These are phyloP conservation scores for Lophura nycthemera DNA, from an alignment of 2,113 vertebrate species.

Conservation along the genomic window DNA sequence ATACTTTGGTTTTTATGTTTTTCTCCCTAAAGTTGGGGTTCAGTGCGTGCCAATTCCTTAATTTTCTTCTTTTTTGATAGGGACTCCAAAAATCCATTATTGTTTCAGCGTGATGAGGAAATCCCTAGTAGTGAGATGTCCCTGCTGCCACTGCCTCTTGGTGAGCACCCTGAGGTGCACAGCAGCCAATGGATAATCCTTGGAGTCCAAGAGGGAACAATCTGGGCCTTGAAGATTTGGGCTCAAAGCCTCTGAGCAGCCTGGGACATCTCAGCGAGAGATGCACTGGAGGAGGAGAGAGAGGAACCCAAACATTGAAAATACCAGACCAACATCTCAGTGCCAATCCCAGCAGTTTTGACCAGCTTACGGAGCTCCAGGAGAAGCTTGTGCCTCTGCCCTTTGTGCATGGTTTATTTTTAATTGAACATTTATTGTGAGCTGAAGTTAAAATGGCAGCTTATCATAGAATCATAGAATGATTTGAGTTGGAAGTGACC, in stretches of 20 bases:
- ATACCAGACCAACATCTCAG: background rate
- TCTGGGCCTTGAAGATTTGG: too few species aligned
- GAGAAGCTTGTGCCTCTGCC: background rate
- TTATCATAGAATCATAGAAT: too few species aligned
- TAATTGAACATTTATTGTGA: accelerated
- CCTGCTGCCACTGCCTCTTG: background rate
- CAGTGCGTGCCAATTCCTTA: background rate
- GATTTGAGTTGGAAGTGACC: too few species aligned
- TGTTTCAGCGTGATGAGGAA: background rate
- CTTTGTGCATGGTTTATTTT: accelerated
- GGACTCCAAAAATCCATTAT: background rate
- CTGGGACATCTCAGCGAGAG: background rate
- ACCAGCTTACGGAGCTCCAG: background rate
- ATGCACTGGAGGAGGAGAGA: background rate
- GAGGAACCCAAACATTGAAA: background rate
- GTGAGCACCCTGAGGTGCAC: accelerated
- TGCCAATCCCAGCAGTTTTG: background rate
- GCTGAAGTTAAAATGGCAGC: too few species aligned
- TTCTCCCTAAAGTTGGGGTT: background rate
- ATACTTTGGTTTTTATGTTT: background rate
- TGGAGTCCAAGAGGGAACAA: background rate
- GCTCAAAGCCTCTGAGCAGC: background rate
- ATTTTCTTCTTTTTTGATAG: background rate
- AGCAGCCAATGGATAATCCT: background rate
- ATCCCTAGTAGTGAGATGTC: background rate